Evolutionary conservation across 2,113 vertebrate genomes (phyloP).

Genomic region (Tenebrosternarchus preto): DNA sequence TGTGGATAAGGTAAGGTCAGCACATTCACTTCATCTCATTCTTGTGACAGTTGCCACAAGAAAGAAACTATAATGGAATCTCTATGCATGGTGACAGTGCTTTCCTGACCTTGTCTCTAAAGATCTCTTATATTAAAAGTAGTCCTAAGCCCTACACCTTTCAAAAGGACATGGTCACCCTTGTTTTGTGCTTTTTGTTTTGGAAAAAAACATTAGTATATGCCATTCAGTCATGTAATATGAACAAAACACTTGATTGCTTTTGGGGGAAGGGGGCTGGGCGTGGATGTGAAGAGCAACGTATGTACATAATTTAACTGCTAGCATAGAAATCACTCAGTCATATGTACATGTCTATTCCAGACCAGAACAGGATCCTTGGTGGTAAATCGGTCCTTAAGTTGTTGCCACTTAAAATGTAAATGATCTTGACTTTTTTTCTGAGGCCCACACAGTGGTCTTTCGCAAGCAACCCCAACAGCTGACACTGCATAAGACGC

Average conservation of each 20-base stretch:
- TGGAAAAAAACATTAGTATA: slow-evolving; percentile 15
- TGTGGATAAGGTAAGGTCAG: slow-evolving; percentile 23
- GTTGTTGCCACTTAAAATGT: slow-evolving; percentile 63
- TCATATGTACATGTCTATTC: slow-evolving; percentile 42
- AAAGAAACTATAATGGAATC: slow-evolving; percentile 61
- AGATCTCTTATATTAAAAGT: slow-evolving; percentile 60
- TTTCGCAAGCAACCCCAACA: slow-evolving; percentile 29
- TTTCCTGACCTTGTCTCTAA: slow-evolving; percentile 70
- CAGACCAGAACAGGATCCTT: slow-evolving; percentile 36
- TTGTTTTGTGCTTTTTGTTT: slow-evolving; percentile 31
- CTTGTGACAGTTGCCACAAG: slow-evolving; percentile 60
- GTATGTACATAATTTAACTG: slow-evolving; percentile 1
- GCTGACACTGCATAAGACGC: slow-evolving; percentile 40
- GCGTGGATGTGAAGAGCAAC: neutral
- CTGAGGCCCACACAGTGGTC: slow-evolving; percentile 51
- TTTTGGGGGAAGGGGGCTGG: neutral
- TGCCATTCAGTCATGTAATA: slow-evolving; percentile 19
- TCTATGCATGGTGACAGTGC: slow-evolving; percentile 72
- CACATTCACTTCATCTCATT: slow-evolving; percentile 67
- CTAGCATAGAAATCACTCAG: slow-evolving; percentile 26
- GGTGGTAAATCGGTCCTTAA: slow-evolving; percentile 52
- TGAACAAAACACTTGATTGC: slow-evolving; percentile 17
- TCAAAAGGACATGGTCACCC: slow-evolving; percentile 52
- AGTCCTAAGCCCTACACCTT: slow-evolving; percentile 22
- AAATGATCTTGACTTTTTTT: slow-evolving; percentile 59